Evolutionary conservation across 2,113 vertebrate species (phyloP).

Genomic region (Psittacula cyanocephala): DNA sequence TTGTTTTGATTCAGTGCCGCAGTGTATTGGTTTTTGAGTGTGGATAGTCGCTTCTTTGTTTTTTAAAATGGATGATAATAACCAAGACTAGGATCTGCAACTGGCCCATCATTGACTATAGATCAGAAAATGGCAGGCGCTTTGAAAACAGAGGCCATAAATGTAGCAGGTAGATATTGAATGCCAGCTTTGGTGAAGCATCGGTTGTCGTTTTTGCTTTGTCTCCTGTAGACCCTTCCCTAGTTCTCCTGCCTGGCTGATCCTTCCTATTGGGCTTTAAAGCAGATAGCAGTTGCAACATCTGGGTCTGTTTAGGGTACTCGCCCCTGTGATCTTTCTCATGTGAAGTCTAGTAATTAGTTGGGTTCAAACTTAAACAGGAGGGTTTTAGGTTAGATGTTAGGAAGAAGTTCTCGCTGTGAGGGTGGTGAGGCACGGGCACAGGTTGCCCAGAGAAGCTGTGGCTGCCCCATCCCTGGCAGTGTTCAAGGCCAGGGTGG

Average conservation of each 20-base stretch:
- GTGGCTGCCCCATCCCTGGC: background rate
- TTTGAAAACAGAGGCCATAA: background rate
- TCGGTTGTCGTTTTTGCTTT: background rate
- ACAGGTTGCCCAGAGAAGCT: background rate
- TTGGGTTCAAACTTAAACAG: background rate
- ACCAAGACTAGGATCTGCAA: background rate
- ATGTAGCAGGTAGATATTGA: fast-evolving
- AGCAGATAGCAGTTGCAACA: background rate
- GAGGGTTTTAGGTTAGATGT: background rate
- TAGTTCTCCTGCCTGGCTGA: background rate
- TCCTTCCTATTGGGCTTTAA: background rate
- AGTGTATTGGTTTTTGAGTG: background rate
- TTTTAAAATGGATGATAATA: background rate
- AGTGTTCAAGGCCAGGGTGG: background rate
- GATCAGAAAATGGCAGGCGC: background rate
- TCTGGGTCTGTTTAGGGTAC: background rate
- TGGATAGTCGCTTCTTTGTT: background rate
- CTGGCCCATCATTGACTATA: background rate
- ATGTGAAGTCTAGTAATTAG: background rate
- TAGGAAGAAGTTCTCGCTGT: background rate
- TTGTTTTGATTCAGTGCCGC: background rate
- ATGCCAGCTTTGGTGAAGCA: background rate
- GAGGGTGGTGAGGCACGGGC: background rate
- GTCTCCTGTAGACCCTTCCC: background rate
- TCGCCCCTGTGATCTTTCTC: background rate